These are phyloP conservation scores for Neosalanx taihuensis DNA, from an alignment of 2,797 vertebrate species.

Conservation along the genomic window DNA sequence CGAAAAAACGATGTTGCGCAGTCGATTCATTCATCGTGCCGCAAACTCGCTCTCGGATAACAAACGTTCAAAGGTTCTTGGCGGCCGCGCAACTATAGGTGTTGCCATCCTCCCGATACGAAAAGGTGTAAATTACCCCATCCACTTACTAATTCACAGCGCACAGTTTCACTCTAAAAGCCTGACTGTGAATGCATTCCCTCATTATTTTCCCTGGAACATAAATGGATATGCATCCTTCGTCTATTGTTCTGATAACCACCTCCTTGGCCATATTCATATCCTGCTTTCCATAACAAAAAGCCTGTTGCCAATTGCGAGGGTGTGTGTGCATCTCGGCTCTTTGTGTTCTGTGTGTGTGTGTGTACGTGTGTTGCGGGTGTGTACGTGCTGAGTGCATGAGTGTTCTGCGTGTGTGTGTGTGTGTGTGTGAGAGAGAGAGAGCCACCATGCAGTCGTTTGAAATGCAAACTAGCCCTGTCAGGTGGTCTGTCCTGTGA, in stretches of 20 bases:
- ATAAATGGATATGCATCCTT: constrained; percentile 26
- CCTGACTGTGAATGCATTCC: constrained; percentile 4
- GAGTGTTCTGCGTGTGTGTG: not conserved
- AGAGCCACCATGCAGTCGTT: constrained; percentile 20
- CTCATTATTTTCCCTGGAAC: constrained; percentile 22
- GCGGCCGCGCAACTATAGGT: too few relatives aligned
- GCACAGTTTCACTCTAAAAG: constrained; percentile 7
- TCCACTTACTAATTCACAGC: not conserved
- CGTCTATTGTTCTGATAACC: constrained; percentile 30
- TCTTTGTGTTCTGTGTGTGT: not conserved
- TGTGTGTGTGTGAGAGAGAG: not conserved
- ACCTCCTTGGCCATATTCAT: constrained; percentile 38
- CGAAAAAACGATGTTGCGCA: too few relatives aligned
- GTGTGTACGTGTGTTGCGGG: not conserved
- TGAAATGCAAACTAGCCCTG: constrained; percentile 29
- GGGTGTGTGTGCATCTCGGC: not conserved
- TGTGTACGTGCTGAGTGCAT: not conserved
- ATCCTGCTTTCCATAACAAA: constrained; percentile 41
- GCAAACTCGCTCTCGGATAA: too few relatives aligned
- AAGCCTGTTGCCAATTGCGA: constrained; percentile 7
- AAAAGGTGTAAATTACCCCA: not conserved
- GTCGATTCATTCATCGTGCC: too few relatives aligned
- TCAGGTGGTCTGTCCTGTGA: constrained; percentile 22
- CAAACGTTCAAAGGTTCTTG: too few relatives aligned
- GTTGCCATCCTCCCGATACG: too few relatives aligned